Evolutionary conservation across 1,140 invertebrate species (phyloP), one percentile per base, ranked within the genome.

Genomic region (Tetramorium simillimum): DNA sequence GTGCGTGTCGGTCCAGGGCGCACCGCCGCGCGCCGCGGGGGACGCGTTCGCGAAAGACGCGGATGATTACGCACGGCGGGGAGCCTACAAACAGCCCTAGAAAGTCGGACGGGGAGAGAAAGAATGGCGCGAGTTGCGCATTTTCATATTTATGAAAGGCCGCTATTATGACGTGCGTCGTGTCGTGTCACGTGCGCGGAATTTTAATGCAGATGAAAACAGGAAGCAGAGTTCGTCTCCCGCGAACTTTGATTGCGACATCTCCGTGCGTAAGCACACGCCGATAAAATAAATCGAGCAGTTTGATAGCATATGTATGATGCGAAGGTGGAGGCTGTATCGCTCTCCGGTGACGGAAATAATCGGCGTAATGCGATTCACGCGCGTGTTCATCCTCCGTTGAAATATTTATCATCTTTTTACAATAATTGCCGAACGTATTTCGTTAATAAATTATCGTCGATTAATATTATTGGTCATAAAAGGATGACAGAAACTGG

Each of bases 201-300:
- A 2, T 33, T 49, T 37, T 18, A 82, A 73, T 73, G 12, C 24
- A 81, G 49, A 82, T 21, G 37, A 67, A 37, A n/a, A 6, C 37
- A 12, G n/a, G 10, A 43, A 18, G 14, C 16, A 69, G 37, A 69
- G 28, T 43, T 33, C 73, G 43, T 28, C 0, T 78, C 37, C 33
- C 40, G 40, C 40, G 10, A 82, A 82, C 67, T 82, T 73, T 82
- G 37, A 73, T 82, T 73, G n/a, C 49, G 46, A 40, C 49, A 10
- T 33, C 40, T 18, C 18, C 4, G 7, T 40, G 24, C 18, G 60
- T 51, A 16, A 78, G 12, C 28, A 51, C 21, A 28, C 28, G 65
- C 2, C 51, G 21, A 9, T 70, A 18, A 81, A 53, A 28, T 69
- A 60, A 69, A 46, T 4, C 24, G 43, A 18, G 33, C 51, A 10